Percentiles rank a stretch among this genome's conserved stretches.
Conservation (phyloP, 2,113 vertebrate species). For the Microcebus griseorufus region DNA sequence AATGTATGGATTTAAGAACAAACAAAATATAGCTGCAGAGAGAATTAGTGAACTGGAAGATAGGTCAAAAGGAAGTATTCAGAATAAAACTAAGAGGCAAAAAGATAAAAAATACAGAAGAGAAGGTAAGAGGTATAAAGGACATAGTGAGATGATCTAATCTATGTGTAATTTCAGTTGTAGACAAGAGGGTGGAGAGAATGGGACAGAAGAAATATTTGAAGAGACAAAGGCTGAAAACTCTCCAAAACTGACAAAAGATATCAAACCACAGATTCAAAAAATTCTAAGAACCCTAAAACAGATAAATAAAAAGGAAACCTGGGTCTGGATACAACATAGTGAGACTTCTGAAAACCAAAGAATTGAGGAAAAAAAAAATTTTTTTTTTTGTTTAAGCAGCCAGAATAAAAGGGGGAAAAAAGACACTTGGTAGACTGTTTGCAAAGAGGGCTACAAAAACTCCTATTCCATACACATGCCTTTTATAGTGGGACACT, state of each 20-base stretch:
- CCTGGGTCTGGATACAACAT: not conserved
- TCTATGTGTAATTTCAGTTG: not conserved
- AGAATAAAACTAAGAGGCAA: not conserved
- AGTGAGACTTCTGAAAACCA: conserved; percentile 10
- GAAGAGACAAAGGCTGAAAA: conserved; percentile 37
- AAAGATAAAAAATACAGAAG: not conserved
- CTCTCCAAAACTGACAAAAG: not conserved
- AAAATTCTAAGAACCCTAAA: not conserved
- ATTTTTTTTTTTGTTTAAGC: not conserved
- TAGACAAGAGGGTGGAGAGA: not conserved
- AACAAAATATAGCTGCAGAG: conserved; percentile 19
- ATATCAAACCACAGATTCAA: conserved; percentile 5
- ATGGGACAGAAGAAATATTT: conserved; percentile 12
- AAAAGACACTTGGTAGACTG: not conserved
- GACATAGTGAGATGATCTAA: conserved; percentile 1
- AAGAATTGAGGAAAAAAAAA: not conserved
- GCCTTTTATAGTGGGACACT: not conserved
- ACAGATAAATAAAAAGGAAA: conserved; percentile 14
- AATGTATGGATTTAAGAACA: not conserved
- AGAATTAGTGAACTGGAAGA: conserved; percentile 17
- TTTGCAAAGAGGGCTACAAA: not conserved
- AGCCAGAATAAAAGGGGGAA: not conserved
- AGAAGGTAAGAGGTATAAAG: not conserved
- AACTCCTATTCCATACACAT: not conserved
- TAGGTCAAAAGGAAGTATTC: not conserved